Percentiles rank a stretch among this genome's conserved stretches.
Evolutionary conservation across 2,888 invertebrate species (phyloP).

Genomic region (Limnephilus marmoratus): DNA sequence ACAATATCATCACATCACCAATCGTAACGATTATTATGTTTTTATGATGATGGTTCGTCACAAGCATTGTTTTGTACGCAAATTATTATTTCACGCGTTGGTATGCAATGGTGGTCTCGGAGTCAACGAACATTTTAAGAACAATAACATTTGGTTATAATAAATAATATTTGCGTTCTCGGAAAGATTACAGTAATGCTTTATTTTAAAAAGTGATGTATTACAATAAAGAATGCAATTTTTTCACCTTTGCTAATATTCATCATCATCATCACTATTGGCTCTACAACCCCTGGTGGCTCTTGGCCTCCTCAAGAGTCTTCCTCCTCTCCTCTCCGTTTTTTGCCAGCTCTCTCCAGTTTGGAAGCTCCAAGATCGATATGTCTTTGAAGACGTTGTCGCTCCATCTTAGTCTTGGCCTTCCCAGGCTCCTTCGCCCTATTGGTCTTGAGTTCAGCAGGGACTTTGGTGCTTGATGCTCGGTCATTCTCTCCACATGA

Average conservation of each 20-base stretch:
- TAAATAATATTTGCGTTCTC: not conserved
- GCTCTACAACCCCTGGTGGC: too few relatives aligned
- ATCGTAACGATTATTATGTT: not conserved
- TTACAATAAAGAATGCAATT: not conserved
- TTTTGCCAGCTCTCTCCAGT: too few relatives aligned
- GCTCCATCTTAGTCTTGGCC: too few relatives aligned
- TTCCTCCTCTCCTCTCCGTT: too few relatives aligned
- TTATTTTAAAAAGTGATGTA: not conserved
- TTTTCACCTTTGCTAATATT: not conserved
- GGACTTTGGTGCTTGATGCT: too few relatives aligned
- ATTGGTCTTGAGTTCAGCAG: too few relatives aligned
- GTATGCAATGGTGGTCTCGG: not conserved
- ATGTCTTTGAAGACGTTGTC: too few relatives aligned
- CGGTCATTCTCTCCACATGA: too few relatives aligned
- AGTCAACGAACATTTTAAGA: conserved; percentile 4
- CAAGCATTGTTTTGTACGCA: conserved; percentile 3
- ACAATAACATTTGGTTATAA: not conserved
- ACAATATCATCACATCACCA: not conserved
- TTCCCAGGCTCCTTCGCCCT: too few relatives aligned
- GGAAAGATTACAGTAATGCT: not conserved
- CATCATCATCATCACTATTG: too few relatives aligned
- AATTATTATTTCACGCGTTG: conserved; percentile 10
- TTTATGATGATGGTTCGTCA: not conserved
- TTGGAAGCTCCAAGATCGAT: too few relatives aligned
- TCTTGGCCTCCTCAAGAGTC: too few relatives aligned